Base-by-base conservation (phyloP, 2,888 invertebrate genomes). In the Cephus runcator region DNA sequence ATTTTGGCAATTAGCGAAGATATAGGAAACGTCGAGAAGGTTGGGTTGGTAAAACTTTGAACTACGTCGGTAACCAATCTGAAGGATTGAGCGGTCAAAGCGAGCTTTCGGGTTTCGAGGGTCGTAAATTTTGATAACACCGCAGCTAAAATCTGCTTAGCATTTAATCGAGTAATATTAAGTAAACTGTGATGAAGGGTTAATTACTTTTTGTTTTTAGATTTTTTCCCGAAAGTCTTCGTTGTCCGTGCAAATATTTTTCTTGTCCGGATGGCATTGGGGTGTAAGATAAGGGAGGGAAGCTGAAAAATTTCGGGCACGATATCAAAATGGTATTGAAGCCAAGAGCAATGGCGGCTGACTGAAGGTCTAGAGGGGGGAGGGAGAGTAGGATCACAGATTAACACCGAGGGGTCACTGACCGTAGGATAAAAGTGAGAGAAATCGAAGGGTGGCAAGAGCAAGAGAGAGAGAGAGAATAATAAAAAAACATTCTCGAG, bases 401-500 rank as follows among this genome's bases (percentile, higher is more conserved):
- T 71, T 71, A 71, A 71, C 15, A 30, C 30, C 30, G 71, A 23
- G 23, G 56, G 56, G 23, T 56, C 56, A 56, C 56, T 56, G 56
- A 56, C 23, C 56, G 9, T 56, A 56, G 56, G 56, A 9, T 23
- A 56, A 56, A 56, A 56, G 73, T 12, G 69, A 31, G 75, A 76
- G 76, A 76, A 77, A 73, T 35, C 23, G 36, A 75, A 69, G 78
- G 73, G n/a, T 4, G 15, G 23, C 12, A 69, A 34, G 11, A 69
- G 40, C 71, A 36, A 12, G 35, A n/a, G 30, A 15, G n/a, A 71
- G 73, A 36, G 69, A 33, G 77, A 33, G 23, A 74, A 34, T 23
- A 33, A 74, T 71, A 34, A 71, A 78, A 77, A 75, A 77, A 31
- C 12, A 34, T 34, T 77, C 76, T 71, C 71, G 73, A 23, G 34